Percentiles rank a stretch among this genome's conserved stretches.
Conservation (phyloP, 64 coral and sea anemone species). For the Montipora foliosa region DNA sequence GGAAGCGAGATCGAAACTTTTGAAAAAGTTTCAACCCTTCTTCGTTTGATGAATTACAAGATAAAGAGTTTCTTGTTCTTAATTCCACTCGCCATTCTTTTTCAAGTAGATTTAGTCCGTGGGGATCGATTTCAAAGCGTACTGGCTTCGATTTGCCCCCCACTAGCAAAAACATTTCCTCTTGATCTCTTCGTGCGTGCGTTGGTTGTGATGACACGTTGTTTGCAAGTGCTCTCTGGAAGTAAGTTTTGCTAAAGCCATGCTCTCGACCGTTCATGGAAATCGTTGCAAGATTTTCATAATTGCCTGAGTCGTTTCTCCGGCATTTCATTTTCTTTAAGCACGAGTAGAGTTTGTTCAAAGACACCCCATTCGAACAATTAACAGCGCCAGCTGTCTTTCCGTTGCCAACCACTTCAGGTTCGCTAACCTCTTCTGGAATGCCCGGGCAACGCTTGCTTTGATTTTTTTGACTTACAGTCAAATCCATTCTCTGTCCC, state of each 20-base stretch:
- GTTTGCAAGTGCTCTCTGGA: slow-evolving; percentile 37
- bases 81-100: slow-evolving; percentile 63
- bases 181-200: slow-evolving; percentile 3
- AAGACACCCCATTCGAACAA: slow-evolving; percentile 27
- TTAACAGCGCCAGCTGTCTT: background rate
- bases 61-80: slow-evolving; percentile 44
- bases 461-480: slow-evolving; percentile 34
- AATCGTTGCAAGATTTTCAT: slow-evolving; percentile 23
- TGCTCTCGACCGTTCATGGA: slow-evolving; percentile 19
- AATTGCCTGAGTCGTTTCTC: background rate
- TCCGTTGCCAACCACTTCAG: slow-evolving; percentile 10
- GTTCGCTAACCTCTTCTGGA: background rate
- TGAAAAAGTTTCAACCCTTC: slow-evolving; percentile 58
- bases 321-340: slow-evolving; percentile 70
- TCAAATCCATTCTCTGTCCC: slow-evolving; percentile 38
- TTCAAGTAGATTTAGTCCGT: slow-evolving; percentile 58
- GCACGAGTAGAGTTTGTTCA: slow-evolving; percentile 72
- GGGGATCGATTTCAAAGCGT: slow-evolving; percentile 44
- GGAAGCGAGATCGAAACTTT: slow-evolving; percentile 59
- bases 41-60: slow-evolving; percentile 6
- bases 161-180: slow-evolving; percentile 66
- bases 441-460: background rate
- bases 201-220: background rate
- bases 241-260: slow-evolving; percentile 35
- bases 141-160: slow-evolving; percentile 77